phyloP scores from a whole-genome alignment of 2,888 invertebrate genomes.

The Allolobophora icterica region DNA sequence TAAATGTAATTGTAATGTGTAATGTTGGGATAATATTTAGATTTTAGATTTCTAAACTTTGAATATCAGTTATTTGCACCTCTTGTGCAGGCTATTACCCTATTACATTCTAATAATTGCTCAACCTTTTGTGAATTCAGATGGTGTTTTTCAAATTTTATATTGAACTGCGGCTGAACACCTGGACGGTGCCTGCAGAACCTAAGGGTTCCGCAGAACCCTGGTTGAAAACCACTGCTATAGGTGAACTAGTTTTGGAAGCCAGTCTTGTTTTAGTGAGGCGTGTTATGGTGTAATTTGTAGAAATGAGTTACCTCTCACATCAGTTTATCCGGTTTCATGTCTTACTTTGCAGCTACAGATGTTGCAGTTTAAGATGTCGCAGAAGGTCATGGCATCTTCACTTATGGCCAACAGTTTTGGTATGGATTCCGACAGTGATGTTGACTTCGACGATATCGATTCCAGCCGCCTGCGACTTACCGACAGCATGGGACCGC shows the following conservation, averaged over 20 bases:
- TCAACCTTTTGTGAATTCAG: too few relatives aligned
- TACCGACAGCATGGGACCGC: conserved; percentile 31
- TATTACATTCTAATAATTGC: too few relatives aligned
- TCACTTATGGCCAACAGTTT: conserved; percentile 43
- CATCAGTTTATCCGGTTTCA: background rate
- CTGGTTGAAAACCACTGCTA: too few relatives aligned
- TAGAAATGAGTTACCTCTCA: background rate
- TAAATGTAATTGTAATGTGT: too few relatives aligned
- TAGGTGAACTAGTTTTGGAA: background rate
- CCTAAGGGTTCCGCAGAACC: too few relatives aligned
- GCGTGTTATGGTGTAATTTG: background rate
- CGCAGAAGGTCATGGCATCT: conserved; percentile 43
- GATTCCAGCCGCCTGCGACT: conserved; percentile 38
- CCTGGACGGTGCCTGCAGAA: too few relatives aligned
- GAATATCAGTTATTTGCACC: too few relatives aligned
- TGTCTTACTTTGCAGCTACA: conserved; percentile 44
- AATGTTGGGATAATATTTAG: too few relatives aligned
- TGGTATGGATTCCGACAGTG: conserved; percentile 43
- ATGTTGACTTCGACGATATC: conserved; percentile 47
- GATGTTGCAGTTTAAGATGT: conserved; percentile 61
- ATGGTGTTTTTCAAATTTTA: too few relatives aligned
- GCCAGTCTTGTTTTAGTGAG: background rate
- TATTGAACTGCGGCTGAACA: too few relatives aligned
- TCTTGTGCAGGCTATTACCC: too few relatives aligned
- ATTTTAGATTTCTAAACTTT: too few relatives aligned